phyloP scores from a whole-genome alignment of 2,797 vertebrate genomes.

The Galaxias olidus region DNA sequence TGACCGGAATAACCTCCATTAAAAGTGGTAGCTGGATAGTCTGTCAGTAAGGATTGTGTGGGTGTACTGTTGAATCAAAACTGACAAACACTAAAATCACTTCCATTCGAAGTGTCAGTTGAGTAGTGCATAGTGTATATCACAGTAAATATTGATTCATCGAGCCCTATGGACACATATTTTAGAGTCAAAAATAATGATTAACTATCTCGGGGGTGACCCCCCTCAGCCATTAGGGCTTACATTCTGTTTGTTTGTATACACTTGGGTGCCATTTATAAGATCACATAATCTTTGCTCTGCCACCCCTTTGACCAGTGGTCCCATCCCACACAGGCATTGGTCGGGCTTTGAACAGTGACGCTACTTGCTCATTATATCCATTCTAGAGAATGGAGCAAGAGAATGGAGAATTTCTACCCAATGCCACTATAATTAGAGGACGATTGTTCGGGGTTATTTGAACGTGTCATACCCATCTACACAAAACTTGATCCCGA shows the following conservation, averaged over 20 bases:
- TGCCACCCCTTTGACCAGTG: neutral
- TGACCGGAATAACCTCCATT: neutral
- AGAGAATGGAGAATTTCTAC: neutral
- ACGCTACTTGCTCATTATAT: neutral
- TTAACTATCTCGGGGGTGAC: neutral
- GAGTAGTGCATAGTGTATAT: neutral
- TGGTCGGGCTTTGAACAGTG: neutral
- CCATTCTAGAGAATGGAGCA: neutral
- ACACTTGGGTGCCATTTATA: constrained; percentile 12
- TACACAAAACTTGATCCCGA: neutral
- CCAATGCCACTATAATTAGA: too few species aligned
- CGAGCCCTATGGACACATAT: neutral
- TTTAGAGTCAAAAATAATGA: constrained; percentile 4
- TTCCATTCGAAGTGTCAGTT: neutral
- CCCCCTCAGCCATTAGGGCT: neutral
- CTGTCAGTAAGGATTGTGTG: too few species aligned
- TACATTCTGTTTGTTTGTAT: constrained; percentile 4
- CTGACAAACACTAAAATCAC: neutral
- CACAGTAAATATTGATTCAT: too few species aligned
- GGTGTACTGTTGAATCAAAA: too few species aligned
- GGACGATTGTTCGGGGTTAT: neutral
- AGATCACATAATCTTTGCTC: constrained; percentile 3
- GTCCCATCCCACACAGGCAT: neutral
- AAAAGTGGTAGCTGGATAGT: neutral
- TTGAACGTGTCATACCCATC: neutral